phyloP scores from a whole-genome alignment of 2,113 vertebrate species.

The Lagopus muta region DNA sequence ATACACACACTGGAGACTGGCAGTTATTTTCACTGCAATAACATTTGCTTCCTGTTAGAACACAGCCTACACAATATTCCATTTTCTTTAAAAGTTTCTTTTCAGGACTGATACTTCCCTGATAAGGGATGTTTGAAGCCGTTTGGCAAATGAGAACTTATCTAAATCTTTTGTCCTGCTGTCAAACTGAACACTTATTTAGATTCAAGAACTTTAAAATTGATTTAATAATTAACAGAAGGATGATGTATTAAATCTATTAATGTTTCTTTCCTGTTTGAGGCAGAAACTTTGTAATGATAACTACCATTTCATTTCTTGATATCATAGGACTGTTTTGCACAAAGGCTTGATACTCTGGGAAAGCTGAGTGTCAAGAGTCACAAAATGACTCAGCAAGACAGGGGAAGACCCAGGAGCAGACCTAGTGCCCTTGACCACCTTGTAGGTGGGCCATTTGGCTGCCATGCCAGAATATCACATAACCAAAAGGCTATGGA shows the following conservation, averaged over 20 bases:
- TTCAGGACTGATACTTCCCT: neutral
- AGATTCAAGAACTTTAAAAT: neutral
- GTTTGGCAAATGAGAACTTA: neutral
- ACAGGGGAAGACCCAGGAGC: neutral
- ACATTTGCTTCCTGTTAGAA: neutral
- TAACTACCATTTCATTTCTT: neutral
- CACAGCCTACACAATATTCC: neutral
- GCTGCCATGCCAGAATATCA: neutral
- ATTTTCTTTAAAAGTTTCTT: neutral
- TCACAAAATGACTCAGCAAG: neutral
- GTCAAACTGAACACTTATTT: neutral
- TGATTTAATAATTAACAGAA: neutral
- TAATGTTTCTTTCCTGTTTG: neutral
- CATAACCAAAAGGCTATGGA: neutral
- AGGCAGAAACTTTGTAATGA: neutral
- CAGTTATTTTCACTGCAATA: neutral
- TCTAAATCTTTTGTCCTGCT: neutral
- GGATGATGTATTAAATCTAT: neutral
- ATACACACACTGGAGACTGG: neutral
- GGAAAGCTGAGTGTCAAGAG: accelerated
- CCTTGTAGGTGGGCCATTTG: neutral
- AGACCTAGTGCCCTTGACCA: neutral
- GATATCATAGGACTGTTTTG: neutral
- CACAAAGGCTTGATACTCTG: neutral
- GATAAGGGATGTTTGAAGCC: neutral